Percentiles rank a stretch among this genome's conserved stretches.
These are phyloP conservation scores for Forpus xanthops DNA, from an alignment of 2,797 vertebrate genomes.

Conservation along the genomic window DNA sequence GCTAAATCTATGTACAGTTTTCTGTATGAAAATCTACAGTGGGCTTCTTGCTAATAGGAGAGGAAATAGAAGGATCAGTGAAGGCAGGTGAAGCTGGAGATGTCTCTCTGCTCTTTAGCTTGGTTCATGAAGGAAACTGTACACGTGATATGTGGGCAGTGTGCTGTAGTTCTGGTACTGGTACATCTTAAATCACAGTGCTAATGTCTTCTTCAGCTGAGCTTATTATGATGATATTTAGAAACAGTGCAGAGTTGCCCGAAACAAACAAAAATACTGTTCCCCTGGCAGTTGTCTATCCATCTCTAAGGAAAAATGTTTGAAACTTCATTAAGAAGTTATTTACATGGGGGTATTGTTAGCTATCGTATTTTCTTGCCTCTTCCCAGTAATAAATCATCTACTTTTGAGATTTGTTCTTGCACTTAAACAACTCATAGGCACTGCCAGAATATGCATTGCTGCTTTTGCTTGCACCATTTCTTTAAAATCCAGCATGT, in stretches of 20 bases:
- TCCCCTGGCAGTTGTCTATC: not conserved
- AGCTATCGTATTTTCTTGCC: not conserved
- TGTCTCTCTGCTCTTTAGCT: not conserved
- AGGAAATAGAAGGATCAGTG: not conserved
- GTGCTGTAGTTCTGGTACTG: not conserved
- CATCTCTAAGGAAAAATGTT: not conserved
- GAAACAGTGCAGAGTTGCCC: not conserved
- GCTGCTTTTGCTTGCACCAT: not conserved
- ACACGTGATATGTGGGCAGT: not conserved
- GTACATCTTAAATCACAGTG: not conserved
- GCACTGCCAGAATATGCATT: not conserved
- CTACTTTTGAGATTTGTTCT: not conserved
- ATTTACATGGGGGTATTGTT: not conserved
- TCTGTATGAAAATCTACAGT: not conserved
- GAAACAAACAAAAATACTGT: not conserved
- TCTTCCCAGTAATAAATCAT: not conserved
- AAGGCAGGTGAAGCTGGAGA: not conserved
- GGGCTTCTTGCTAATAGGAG: not conserved
- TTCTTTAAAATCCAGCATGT: not conserved
- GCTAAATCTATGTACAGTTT: not conserved
- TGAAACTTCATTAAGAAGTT: not conserved
- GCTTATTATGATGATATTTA: not conserved
- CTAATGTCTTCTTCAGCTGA: not conserved
- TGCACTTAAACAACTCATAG: not conserved
- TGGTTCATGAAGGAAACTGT: not conserved